A percentile compares a stretch with the other conserved stretches of the same genome.
These are phyloP conservation scores for Nasonovia ribisnigri DNA, from an alignment of 2,888 invertebrate species.

Conservation along the genomic window DNA sequence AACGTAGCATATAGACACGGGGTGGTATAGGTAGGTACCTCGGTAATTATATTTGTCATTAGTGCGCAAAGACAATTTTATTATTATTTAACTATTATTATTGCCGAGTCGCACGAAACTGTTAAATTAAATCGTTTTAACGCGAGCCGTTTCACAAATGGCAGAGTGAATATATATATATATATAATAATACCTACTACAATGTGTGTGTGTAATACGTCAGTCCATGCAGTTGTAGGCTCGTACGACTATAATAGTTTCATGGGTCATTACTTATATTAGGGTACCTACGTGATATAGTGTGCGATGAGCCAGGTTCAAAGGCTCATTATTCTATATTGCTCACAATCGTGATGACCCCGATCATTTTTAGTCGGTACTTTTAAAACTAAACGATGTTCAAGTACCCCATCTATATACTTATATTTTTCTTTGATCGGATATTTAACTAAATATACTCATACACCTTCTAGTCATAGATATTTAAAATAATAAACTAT, in stretches of 20 bases:
- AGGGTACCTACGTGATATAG: neutral
- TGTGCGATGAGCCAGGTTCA: neutral
- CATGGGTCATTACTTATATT: neutral
- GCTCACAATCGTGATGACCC: neutral
- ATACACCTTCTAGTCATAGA: neutral
- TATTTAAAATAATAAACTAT: neutral
- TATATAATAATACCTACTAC: neutral
- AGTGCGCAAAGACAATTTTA: constrained; percentile 15
- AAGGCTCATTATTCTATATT: neutral
- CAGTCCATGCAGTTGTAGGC: neutral
- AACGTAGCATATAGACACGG: neutral
- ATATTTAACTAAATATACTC: neutral
- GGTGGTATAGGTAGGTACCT: neutral
- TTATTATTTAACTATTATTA: constrained; percentile 15
- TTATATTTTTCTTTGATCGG: neutral
- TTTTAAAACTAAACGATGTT: neutral
- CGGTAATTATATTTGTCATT: constrained; percentile 28
- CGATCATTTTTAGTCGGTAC: neutral
- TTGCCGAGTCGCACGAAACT: constrained; percentile 23
- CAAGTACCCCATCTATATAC: neutral
- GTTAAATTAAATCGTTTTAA: constrained; percentile 30
- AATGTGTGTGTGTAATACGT: neutral
- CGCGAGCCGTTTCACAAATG: neutral
- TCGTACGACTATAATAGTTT: neutral
- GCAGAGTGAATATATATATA: neutral